These are phyloP conservation scores for Alectoris magna DNA, from an alignment of 2,797 vertebrate genomes.

Conservation along the genomic window DNA sequence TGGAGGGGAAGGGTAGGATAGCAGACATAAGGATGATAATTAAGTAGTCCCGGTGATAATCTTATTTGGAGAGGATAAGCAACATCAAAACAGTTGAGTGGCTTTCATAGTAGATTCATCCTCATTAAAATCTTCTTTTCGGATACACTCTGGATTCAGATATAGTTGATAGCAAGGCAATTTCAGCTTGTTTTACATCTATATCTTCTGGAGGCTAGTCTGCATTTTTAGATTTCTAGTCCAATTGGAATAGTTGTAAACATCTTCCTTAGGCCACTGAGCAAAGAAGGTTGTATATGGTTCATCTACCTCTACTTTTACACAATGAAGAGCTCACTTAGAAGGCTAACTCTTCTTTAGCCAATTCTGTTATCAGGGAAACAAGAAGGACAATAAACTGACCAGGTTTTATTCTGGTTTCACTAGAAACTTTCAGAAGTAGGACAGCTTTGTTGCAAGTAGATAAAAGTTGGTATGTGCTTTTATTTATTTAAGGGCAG, in stretches of 20 bases:
- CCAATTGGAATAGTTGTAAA: not conserved
- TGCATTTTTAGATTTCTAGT: conserved; percentile 37
- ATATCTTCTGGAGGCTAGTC: not conserved
- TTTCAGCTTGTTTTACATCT: not conserved
- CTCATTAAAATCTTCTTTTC: not conserved
- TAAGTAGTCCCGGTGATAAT: not conserved
- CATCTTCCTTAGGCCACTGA: not conserved
- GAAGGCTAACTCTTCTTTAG: not conserved
- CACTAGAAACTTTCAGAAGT: not conserved
- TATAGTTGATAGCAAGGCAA: not conserved
- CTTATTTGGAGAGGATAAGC: not conserved
- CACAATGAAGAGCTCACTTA: not conserved
- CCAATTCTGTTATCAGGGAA: not conserved
- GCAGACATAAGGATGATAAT: not conserved
- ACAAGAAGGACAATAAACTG: not conserved
- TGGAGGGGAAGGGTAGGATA: not conserved
- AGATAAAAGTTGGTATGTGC: not conserved
- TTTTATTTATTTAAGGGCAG: not conserved
- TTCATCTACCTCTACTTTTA: not conserved
- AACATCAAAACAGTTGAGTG: not conserved
- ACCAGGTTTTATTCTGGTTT: not conserved
- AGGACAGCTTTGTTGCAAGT: not conserved
- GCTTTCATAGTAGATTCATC: not conserved
- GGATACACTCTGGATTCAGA: not conserved
- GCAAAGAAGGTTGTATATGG: not conserved